A percentile compares a stretch with the other conserved stretches of the same genome.
These are phyloP conservation scores for Athetis lepigone DNA, from an alignment of 2,888 invertebrate genomes.

Conservation along the genomic window DNA sequence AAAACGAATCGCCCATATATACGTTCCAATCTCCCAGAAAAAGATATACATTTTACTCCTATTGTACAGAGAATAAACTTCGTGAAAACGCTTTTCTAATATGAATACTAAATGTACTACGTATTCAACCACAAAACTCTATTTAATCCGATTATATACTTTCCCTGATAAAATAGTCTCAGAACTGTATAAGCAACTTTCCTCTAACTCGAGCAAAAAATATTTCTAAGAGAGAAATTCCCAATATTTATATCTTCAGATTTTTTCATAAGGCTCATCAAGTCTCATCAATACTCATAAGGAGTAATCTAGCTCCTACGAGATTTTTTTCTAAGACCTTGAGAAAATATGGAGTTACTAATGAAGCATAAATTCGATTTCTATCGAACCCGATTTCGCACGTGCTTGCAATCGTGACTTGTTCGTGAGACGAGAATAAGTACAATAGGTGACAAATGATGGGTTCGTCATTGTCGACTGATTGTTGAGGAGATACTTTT, in stretches of 20 bases:
- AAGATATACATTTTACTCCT: not conserved
- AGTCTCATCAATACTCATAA: constrained; percentile 7
- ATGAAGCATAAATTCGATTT: constrained; percentile 62
- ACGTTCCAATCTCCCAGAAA: not conserved
- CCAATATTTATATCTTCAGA: constrained; percentile 15
- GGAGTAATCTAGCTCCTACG: constrained; percentile 22
- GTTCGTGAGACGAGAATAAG: constrained; percentile 37
- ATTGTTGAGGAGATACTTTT: constrained; percentile 52
- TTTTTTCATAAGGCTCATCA: constrained; percentile 15
- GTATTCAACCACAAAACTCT: not conserved
- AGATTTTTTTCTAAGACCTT: constrained; percentile 12
- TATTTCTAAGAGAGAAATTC: constrained; percentile 5
- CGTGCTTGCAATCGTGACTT: constrained; percentile 33
- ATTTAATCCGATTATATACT: not conserved
- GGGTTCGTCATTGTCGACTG: constrained; percentile 25
- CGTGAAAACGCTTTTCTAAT: not conserved
- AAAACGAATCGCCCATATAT: no score
- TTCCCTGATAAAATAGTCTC: not conserved
- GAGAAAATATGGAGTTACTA: constrained; percentile 40
- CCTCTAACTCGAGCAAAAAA: constrained; percentile 2
- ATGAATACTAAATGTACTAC: not conserved
- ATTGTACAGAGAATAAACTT: not conserved
- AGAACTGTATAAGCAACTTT: not conserved
- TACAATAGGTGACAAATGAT: constrained; percentile 57
- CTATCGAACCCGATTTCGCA: constrained; percentile 43